phyloP scores from a whole-genome alignment of 2,888 invertebrate species.

The Amphipyra berbera region DNA sequence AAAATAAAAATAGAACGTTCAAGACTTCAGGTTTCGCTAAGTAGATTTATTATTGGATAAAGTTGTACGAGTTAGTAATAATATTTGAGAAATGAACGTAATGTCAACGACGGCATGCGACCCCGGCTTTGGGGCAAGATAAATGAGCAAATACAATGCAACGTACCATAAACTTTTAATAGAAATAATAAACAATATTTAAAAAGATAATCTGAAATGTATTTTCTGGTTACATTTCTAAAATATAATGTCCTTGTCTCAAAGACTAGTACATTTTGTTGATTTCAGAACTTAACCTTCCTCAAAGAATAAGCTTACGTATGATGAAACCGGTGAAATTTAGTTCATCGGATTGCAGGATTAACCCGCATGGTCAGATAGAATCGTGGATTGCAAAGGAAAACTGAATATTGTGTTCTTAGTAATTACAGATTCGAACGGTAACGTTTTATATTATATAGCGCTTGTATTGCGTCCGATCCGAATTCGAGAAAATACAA shows the following conservation, averaged over 20 bases:
- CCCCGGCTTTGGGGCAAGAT: conserved; percentile 76
- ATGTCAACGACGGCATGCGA: conserved; percentile 82
- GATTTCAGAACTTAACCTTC: conserved; percentile 30
- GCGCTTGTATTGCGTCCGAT: too few species aligned
- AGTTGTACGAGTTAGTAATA: conserved; percentile 79
- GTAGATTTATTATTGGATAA: conserved; percentile 78
- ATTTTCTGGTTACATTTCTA: conserved; percentile 9
- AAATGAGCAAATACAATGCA: conserved; percentile 80
- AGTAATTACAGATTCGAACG: conserved; percentile 1
- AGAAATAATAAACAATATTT: conserved; percentile 35
- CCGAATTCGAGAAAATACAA: too few species aligned
- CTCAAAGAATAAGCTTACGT: conserved; percentile 39
- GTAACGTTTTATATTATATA: too few species aligned
- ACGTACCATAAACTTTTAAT: conserved; percentile 55
- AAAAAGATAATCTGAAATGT: conserved; percentile 10
- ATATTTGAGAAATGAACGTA: conserved; percentile 85
- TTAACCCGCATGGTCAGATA: conserved; percentile 26
- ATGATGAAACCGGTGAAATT: conserved; percentile 40
- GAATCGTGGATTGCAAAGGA: conserved; percentile 15
- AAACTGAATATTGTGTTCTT: conserved; percentile 17
- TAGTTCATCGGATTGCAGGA: conserved; percentile 37
- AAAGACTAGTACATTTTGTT: conserved; percentile 21
- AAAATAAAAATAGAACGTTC: conserved; percentile 59
- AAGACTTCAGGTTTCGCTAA: conserved; percentile 61
- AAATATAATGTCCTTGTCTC: conserved; percentile 20